Percentiles rank a stretch among this genome's conserved stretches.
Conservation (phyloP, 2,113 vertebrate genomes). For the Larimichthys polyactis region DNA sequence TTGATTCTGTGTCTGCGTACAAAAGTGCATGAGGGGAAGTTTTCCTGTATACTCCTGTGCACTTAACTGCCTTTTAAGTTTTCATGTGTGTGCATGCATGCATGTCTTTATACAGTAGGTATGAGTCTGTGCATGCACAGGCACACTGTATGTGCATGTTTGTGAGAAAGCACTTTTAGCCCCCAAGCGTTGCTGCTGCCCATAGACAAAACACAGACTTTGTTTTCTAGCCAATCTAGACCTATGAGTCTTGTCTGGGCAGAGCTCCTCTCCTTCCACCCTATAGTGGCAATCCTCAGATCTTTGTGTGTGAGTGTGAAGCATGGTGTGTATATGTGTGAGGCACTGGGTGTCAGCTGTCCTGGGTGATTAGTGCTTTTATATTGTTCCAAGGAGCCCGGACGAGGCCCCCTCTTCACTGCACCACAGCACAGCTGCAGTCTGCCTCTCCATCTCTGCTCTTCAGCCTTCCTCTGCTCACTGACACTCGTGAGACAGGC, state of each 20-base stretch:
- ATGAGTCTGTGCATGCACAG: slow-evolving; percentile 22
- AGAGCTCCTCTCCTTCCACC: slow-evolving; percentile 72
- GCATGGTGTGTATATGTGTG: slow-evolving; percentile 68
- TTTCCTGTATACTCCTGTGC: slow-evolving; percentile 45
- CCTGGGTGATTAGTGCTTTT: slow-evolving; percentile 83
- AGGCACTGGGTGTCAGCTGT: slow-evolving; percentile 80
- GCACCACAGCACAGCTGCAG: slow-evolving; percentile 78
- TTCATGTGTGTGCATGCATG: slow-evolving; percentile 30
- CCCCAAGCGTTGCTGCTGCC: slow-evolving; percentile 79
- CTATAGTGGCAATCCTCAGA: slow-evolving; percentile 72
- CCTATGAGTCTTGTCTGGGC: slow-evolving; percentile 80
- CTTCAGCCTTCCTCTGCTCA: slow-evolving; percentile 66
- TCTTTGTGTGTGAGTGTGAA: slow-evolving; percentile 64
- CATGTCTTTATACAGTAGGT: slow-evolving; percentile 49
- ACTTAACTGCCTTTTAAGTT: slow-evolving; percentile 63
- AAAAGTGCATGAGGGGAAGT: slow-evolving; percentile 48
- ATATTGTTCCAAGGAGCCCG: slow-evolving; percentile 82
- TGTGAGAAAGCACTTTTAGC: slow-evolving; percentile 68
- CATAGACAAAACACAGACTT: slow-evolving; percentile 93
- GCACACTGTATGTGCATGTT: slow-evolving; percentile 50
- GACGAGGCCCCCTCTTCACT: slow-evolving; percentile 77
- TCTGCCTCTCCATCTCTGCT: slow-evolving; percentile 74
- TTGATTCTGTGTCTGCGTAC: slow-evolving; percentile 66
- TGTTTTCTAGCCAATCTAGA: slow-evolving; percentile 84
- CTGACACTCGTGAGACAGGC: slow-evolving; percentile 44